Conservation (phyloP, 53 echinoderm and acorn worm genomes). For the Crossaster papposus region DNA sequence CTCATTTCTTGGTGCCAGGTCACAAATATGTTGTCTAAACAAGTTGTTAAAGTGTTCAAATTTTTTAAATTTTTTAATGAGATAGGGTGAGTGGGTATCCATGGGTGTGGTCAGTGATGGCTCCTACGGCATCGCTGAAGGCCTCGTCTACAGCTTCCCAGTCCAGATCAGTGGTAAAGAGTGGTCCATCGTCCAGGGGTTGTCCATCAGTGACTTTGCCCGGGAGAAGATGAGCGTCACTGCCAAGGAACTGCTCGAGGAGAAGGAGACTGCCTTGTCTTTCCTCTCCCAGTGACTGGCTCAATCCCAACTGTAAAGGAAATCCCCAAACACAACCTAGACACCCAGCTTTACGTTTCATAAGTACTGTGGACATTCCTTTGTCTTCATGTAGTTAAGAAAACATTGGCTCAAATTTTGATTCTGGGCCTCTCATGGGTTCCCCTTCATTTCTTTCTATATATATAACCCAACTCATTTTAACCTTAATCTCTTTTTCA, state of each 20-base stretch:
- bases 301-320: slow-evolving; percentile 49
- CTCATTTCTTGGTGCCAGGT: too few species aligned
- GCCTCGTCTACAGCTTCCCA: slow-evolving; percentile 90
- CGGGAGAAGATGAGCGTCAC: slow-evolving; percentile 91
- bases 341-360: background rate
- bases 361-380: too few species aligned
- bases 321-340: background rate
- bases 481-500: too few species aligned
- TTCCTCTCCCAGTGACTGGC: slow-evolving; percentile 70
- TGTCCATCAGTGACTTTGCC: slow-evolving; percentile 83
- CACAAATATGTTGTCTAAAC: too few species aligned
- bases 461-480: too few species aligned
- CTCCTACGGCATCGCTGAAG: slow-evolving; percentile 79
- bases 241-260: slow-evolving; percentile 83
- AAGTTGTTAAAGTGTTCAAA: too few species aligned
- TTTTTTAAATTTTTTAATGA: background rate
- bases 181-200: slow-evolving; percentile 75
- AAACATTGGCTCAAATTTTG: too few species aligned
- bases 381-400: too few species aligned
- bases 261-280: slow-evolving; percentile 71
- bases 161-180: slow-evolving; percentile 63
- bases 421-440: background rate
- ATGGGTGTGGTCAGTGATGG: slow-evolving; percentile 88
- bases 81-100: slow-evolving; percentile 84
- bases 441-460: background rate